Evolutionary conservation across 2,888 invertebrate species (phyloP).

Genomic region (Boloria selene): DNA sequence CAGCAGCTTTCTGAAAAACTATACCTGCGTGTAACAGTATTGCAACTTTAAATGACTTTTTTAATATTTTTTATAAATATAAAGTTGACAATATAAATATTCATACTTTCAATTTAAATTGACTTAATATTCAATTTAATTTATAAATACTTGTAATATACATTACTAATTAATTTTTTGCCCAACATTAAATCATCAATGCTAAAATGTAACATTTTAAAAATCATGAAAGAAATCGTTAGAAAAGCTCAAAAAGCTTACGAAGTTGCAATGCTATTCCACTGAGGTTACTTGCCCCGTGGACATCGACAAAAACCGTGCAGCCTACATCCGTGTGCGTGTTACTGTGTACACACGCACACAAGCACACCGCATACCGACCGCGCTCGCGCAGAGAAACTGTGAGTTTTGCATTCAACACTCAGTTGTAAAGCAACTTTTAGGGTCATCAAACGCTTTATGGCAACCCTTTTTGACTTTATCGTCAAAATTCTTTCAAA

Average conservation of each 20-base stretch:
- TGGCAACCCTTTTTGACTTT: conserved; percentile 52
- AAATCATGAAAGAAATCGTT: background rate
- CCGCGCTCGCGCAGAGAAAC: conserved; percentile 71
- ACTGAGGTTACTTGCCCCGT: conserved; percentile 77
- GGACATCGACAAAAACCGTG: conserved; percentile 82
- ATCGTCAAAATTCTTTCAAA: conserved; percentile 52
- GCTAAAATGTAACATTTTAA: background rate
- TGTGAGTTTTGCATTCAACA: conserved; percentile 74
- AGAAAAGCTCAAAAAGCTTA: conserved; percentile 20
- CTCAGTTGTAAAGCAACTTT: conserved; percentile 75
- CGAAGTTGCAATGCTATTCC: conserved; percentile 58
- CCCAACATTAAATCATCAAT: no score
- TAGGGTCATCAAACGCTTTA: conserved; percentile 79
- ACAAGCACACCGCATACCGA: conserved; percentile 68
- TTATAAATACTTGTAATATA: no score
- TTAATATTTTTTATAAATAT: conserved; percentile 10
- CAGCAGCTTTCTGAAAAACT: conserved; percentile 82
- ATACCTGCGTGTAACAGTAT: conserved; percentile 50
- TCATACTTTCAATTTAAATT: no score
- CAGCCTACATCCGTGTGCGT: conserved; percentile 63
- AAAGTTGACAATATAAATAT: no score
- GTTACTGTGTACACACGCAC: conserved; percentile 51
- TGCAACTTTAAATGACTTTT: conserved; percentile 56
- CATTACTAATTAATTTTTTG: no score
- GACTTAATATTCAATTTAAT: no score